Evolutionary conservation across 53 echinoderm and acorn worm species (phyloP).

Genomic region (Patiria pectinifera): DNA sequence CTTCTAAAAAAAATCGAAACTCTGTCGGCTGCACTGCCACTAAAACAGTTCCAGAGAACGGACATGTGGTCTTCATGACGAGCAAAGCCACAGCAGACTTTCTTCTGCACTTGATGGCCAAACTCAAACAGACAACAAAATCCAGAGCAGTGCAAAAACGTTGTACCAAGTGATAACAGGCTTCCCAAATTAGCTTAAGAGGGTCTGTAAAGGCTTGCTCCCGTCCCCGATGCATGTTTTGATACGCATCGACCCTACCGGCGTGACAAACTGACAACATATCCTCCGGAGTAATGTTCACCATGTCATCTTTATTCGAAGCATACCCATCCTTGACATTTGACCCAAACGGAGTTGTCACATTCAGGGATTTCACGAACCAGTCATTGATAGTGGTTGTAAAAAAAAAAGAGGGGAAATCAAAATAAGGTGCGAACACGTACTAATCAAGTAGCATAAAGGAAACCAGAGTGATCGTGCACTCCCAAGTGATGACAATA

Average conservation of each 20-base stretch:
- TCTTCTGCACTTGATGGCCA: neutral
- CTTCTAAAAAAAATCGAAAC: no score
- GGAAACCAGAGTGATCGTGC: constrained; percentile 31
- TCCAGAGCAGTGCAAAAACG: neutral
- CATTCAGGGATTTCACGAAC: constrained; percentile 23
- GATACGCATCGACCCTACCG: neutral
- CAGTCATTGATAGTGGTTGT: constrained; percentile 40
- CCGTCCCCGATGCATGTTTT: neutral
- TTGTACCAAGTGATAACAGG: neutral
- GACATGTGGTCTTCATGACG: neutral
- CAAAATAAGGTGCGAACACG: constrained; percentile 59
- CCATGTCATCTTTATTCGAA: constrained; percentile 36
- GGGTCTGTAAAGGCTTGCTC: neutral
- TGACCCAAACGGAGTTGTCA: constrained; percentile 26
- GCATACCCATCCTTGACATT: constrained; percentile 44
- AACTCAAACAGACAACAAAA: neutral
- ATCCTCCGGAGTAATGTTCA: neutral
- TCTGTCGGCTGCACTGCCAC: no score
- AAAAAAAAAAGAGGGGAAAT: constrained; percentile 7
- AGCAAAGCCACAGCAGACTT: neutral
- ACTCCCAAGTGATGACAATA: constrained; percentile 24
- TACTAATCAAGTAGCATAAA: constrained; percentile 26
- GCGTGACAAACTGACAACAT: neutral
- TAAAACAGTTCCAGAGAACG: neutral
- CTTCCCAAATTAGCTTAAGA: neutral